Conservation (phyloP, 2,888 invertebrate genomes). For the Microplitis deprimator region DNA sequence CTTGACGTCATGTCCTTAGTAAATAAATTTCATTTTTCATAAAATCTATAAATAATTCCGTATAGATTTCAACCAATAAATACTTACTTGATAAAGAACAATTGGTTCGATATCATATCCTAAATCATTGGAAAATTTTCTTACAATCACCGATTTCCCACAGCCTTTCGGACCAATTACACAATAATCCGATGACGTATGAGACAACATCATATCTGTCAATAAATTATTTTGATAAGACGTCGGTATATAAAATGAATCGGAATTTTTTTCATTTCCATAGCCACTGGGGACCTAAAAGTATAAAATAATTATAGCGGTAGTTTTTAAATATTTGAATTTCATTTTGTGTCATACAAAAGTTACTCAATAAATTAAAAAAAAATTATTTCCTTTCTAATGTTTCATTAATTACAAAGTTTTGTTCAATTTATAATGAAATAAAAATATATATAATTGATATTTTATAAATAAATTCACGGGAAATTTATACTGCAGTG, state of each 20-base stretch:
- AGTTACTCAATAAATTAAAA: too few relatives aligned
- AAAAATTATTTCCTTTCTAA: background rate
- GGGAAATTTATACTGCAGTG: too few relatives aligned
- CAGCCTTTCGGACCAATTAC: constrained; percentile 92
- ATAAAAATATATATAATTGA: too few relatives aligned
- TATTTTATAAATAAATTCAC: too few relatives aligned
- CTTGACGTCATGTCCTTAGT: constrained; percentile 93
- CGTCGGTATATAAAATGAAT: constrained; percentile 77
- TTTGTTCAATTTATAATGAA: background rate
- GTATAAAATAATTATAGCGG: constrained; percentile 16
- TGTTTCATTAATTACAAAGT: background rate
- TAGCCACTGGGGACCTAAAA: constrained; percentile 65
- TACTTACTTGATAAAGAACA: constrained; percentile 84
- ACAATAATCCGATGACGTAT: constrained; percentile 88
- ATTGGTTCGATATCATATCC: constrained; percentile 89
- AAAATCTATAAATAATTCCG: constrained; percentile 26
- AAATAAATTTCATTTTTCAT: constrained; percentile 28
- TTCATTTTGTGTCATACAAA: background rate
- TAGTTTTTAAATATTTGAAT: background rate
- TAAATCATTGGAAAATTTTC: constrained; percentile 82
- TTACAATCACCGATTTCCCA: constrained; percentile 89
- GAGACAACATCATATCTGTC: constrained; percentile 84
- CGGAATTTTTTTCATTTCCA: constrained; percentile 38
- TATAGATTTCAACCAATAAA: background rate
- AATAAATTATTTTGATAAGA: constrained; percentile 85